Conservation (phyloP, 1,140 invertebrate species). For the Macrotrachela quadricornifera region DNA sequence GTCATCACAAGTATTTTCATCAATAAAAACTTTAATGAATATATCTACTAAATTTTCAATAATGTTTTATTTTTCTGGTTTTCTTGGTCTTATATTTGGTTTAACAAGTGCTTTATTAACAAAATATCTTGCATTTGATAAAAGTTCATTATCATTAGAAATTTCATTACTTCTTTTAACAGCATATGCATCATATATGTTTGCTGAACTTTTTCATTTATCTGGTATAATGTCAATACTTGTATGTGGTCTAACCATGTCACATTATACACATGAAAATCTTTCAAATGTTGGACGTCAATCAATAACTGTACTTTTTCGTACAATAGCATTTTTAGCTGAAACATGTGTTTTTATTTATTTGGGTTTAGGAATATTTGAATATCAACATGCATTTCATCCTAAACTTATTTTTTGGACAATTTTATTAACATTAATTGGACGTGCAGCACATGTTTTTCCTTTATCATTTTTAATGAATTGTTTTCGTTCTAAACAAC, state of each 20-base stretch:
- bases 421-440: slow-evolving; percentile 48
- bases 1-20: too few species aligned
- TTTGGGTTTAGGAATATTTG: slow-evolving; percentile 84
- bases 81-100: slow-evolving; percentile 83
- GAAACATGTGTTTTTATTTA: slow-evolving; percentile 99
- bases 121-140: slow-evolving; percentile 83
- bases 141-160: slow-evolving; percentile 78
- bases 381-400: slow-evolving; percentile 51
- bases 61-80: slow-evolving; percentile 94
- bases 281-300: slow-evolving; percentile 92
- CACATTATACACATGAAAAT: slow-evolving; percentile 96
- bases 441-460: slow-evolving; percentile 86
- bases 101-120: slow-evolving; percentile 52
- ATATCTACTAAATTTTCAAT: slow-evolving; percentile 50
- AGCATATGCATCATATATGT: slow-evolving; percentile 86
- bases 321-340: slow-evolving; percentile 75
- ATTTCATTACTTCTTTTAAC: slow-evolving; percentile 96
- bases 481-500: slow-evolving; percentile 58
- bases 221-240: slow-evolving; percentile 95
- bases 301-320: slow-evolving; percentile 94
- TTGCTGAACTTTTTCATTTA: slow-evolving; percentile 85
- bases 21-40: not conserved
- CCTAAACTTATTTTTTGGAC: slow-evolving; percentile 74
- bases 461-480: slow-evolving; percentile 78
- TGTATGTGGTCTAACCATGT: slow-evolving; percentile 97